Conservation (phyloP, 2,888 invertebrate genomes). For the Noctua fimbriata region DNA sequence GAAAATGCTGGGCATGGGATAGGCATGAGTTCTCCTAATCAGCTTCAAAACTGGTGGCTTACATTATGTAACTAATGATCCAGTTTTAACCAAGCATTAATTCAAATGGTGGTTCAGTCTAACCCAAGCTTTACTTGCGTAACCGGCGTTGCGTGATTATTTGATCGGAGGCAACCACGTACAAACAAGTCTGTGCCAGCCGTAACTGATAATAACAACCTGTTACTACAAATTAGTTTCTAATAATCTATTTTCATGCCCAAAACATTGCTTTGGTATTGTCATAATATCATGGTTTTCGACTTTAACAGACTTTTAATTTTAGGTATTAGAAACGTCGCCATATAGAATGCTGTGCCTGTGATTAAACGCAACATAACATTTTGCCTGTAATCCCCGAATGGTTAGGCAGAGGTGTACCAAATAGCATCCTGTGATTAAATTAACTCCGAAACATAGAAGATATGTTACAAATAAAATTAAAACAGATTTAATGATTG, state of each 20-base stretch:
- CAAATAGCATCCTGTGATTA: not conserved
- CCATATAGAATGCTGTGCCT: not conserved
- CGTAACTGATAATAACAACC: conserved; percentile 37
- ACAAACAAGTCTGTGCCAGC: conserved; percentile 21
- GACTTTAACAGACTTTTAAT: not conserved
- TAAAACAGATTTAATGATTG: not conserved
- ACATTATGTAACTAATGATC: conserved; percentile 5
- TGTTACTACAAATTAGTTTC: conserved; percentile 19
- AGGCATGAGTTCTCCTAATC: not conserved
- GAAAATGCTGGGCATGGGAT: not conserved
- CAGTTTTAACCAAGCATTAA: not conserved
- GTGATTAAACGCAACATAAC: not conserved
- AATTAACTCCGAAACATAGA: not conserved
- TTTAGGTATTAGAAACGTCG: not conserved
- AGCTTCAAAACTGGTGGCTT: not conserved
- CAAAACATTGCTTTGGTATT: not conserved
- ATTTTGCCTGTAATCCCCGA: not conserved
- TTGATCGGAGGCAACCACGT: conserved; percentile 33
- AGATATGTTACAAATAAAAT: not conserved
- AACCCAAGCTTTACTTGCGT: conserved; percentile 12
- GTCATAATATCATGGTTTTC: not conserved
- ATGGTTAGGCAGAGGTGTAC: not conserved
- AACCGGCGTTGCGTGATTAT: conserved; percentile 32
- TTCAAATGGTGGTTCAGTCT: not conserved
- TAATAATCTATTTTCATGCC: conserved; percentile 16